These are phyloP conservation scores for Cisticola juncidis DNA, from an alignment of 2,113 vertebrate genomes.

Conservation along the genomic window DNA sequence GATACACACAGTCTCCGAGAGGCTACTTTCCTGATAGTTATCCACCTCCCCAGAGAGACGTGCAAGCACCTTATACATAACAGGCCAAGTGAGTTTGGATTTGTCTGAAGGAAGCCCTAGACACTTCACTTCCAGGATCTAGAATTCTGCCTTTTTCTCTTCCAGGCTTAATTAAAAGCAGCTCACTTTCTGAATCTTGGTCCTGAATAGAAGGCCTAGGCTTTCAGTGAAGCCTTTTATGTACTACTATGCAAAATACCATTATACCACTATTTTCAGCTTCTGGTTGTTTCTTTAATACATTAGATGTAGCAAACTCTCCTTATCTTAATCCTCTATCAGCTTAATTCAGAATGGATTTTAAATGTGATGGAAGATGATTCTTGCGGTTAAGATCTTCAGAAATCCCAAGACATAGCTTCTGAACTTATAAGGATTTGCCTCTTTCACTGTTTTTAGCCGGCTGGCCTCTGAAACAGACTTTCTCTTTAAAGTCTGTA, in stretches of 20 bases:
- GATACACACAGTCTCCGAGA: accelerated
- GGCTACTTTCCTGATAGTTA: not conserved
- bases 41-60: not conserved
- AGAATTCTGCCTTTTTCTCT: not conserved
- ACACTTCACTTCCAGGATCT: not conserved
- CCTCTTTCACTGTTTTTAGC: not conserved
- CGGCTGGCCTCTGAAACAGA: not conserved
- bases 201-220: not conserved
- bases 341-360: not conserved
- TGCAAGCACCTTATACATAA: accelerated
- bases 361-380: not conserved
- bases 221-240: not conserved
- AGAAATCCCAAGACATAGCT: not conserved
- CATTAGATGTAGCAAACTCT: not conserved
- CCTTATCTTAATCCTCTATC: not conserved
- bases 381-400: not conserved
- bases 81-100: not conserved
- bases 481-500: not conserved
- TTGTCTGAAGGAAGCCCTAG: not conserved
- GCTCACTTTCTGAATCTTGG: not conserved
- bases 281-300: not conserved
- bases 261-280: not conserved
- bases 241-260: not conserved
- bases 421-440: not conserved
- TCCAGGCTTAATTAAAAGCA: not conserved